These are phyloP conservation scores for Chrysaora quinquecirrha DNA, from an alignment of 30 jellyfish, hydroid and myxozoan genomes.

Conservation along the genomic window DNA sequence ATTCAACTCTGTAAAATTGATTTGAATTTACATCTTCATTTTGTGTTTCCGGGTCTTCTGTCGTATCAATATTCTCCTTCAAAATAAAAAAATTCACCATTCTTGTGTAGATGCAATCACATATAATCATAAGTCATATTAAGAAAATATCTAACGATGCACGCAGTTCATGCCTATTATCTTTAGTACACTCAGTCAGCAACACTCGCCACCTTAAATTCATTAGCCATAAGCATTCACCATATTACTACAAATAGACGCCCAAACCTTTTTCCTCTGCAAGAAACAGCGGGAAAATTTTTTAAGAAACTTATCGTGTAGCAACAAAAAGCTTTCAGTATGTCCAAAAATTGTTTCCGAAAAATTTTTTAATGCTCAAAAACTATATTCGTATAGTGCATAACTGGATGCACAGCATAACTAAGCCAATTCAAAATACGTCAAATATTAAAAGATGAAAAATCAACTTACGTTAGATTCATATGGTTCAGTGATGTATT, in stretches of 20 bases:
- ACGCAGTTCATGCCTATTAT: no score
- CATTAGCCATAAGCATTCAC: not conserved
- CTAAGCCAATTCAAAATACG: not conserved
- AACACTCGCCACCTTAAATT: no score
- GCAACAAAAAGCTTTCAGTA: no score
- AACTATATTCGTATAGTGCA: no score
- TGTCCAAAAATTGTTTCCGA: no score
- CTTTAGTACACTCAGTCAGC: no score
- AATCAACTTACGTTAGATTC: slow-evolving; percentile 48
- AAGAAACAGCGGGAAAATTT: no score
- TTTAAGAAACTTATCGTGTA: no score
- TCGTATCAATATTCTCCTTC: slow-evolving; percentile 40
- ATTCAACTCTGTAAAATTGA: slow-evolving; percentile 60
- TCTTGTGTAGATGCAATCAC: not conserved
- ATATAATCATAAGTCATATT: not conserved
- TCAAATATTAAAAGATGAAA: not conserved
- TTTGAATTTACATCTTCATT: not conserved
- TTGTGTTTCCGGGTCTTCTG: not conserved
- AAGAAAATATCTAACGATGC: not conserved
- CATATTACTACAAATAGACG: not conserved
- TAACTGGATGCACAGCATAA: no score
- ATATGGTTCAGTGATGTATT: slow-evolving; percentile 57
- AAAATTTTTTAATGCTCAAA: no score
- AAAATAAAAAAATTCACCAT: not conserved
- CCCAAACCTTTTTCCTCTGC: no score